A percentile compares a stretch with the other conserved stretches of the same genome.
Conservation (phyloP, 2,113 vertebrate species). For the Seriola aureovittata region DNA sequence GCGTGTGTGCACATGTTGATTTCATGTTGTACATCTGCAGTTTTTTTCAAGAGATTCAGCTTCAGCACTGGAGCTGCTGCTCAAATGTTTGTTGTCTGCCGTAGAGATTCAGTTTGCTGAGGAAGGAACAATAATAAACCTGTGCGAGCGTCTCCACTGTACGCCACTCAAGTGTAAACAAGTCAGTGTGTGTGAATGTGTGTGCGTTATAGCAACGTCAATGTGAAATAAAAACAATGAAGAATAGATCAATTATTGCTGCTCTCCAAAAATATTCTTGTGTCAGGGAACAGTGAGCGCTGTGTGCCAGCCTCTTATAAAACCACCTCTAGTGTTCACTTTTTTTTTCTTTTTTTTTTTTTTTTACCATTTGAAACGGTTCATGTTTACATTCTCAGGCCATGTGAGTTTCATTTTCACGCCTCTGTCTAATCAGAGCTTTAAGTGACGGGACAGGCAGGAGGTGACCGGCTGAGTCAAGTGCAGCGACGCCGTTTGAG, state of each 20-base stretch:
- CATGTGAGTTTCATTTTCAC: background rate
- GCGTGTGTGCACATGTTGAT: constrained; percentile 12
- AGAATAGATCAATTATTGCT: background rate
- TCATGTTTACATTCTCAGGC: constrained; percentile 20
- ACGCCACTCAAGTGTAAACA: background rate
- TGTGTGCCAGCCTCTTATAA: constrained; percentile 13
- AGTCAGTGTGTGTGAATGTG: background rate
- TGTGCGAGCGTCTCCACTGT: constrained; percentile 11
- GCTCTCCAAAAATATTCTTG: background rate
- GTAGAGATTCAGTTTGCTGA: constrained; percentile 33
- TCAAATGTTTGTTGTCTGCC: constrained; percentile 34
- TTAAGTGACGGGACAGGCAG: constrained; percentile 18
- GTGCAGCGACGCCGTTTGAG: background rate
- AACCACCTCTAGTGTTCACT: constrained; percentile 30
- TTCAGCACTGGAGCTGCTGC: background rate
- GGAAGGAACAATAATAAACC: constrained; percentile 22
- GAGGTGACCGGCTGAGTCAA: background rate
- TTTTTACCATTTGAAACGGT: background rate
- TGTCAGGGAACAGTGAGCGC: background rate
- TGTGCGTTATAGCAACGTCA: background rate
- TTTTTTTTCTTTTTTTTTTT: background rate
- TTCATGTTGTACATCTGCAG: background rate
- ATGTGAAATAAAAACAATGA: background rate
- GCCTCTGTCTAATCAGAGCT: background rate
- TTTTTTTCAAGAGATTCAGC: constrained; percentile 1